These are phyloP conservation scores for Menidia beryllina DNA, from an alignment of 2,113 vertebrate species.

Conservation along the genomic window DNA sequence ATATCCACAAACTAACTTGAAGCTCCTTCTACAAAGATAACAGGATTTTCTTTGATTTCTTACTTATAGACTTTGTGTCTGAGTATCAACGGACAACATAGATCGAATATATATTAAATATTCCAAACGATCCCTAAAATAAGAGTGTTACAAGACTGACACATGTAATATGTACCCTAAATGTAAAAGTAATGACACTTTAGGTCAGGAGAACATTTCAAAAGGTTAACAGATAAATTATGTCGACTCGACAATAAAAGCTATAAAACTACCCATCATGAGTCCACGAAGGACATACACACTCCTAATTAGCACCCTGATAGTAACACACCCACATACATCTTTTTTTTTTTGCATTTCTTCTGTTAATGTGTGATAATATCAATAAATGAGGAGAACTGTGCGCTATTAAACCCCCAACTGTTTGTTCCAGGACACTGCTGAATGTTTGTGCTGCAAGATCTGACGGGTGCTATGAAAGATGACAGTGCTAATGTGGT, in stretches of 20 bases:
- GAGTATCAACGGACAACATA: too few species aligned
- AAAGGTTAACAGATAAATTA: background rate
- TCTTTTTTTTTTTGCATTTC: background rate
- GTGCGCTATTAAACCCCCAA: background rate
- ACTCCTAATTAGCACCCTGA: background rate
- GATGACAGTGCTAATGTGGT: slow-evolving; percentile 21
- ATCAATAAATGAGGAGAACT: slow-evolving; percentile 8
- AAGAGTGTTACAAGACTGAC: background rate
- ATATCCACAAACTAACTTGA: too few species aligned
- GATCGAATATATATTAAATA: too few species aligned
- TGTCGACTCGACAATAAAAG: background rate
- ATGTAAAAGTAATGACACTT: slow-evolving; percentile 7
- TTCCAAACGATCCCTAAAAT: background rate
- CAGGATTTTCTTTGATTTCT: too few species aligned
- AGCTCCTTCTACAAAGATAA: background rate
- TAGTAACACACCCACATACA: background rate
- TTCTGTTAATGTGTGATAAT: background rate
- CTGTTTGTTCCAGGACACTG: slow-evolving; percentile 9
- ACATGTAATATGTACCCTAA: background rate
- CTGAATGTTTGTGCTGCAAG: background rate
- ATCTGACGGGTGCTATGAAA: slow-evolving; percentile 3
- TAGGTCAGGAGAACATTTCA: background rate
- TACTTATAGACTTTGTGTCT: too few species aligned
- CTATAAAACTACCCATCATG: slow-evolving; percentile 1
- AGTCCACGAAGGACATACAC: background rate